phyloP scores from a whole-genome alignment of 2,797 vertebrate species.

The Natrix natrix region DNA sequence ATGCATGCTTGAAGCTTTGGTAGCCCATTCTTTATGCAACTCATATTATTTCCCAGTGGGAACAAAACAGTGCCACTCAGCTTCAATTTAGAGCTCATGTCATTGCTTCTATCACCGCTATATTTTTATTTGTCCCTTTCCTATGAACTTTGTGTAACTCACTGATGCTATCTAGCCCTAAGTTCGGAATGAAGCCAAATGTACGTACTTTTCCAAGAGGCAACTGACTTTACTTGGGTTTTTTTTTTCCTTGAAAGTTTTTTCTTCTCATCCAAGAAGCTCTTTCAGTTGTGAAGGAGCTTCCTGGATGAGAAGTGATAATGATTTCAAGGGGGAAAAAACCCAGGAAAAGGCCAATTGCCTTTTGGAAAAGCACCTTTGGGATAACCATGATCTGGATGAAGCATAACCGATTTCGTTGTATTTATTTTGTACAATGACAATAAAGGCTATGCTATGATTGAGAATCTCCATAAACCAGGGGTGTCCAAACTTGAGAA shows the following conservation, averaged over 20 bases:
- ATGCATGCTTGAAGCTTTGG: background rate
- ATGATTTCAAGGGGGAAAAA: background rate
- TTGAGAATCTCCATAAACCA: background rate
- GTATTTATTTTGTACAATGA: too few relatives aligned
- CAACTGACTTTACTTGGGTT: background rate
- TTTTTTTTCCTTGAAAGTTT: too few relatives aligned
- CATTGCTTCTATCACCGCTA: background rate
- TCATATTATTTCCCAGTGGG: background rate
- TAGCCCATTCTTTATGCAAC: background rate
- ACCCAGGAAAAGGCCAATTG: background rate
- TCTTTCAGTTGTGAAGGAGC: background rate
- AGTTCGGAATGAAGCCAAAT: background rate
- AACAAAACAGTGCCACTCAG: background rate
- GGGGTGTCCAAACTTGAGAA: too few relatives aligned
- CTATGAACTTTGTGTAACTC: background rate
- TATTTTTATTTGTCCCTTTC: background rate
- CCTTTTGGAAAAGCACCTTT: background rate
- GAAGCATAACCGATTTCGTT: too few relatives aligned
- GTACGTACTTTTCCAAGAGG: background rate
- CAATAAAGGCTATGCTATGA: too few relatives aligned
- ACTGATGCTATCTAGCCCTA: background rate
- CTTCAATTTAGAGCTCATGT: background rate
- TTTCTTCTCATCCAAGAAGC: background rate
- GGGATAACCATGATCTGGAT: background rate
- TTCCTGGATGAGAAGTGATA: background rate